These are phyloP conservation scores for Loxodonta africana DNA, from an alignment of 2,113 vertebrate species.

Conservation along the genomic window DNA sequence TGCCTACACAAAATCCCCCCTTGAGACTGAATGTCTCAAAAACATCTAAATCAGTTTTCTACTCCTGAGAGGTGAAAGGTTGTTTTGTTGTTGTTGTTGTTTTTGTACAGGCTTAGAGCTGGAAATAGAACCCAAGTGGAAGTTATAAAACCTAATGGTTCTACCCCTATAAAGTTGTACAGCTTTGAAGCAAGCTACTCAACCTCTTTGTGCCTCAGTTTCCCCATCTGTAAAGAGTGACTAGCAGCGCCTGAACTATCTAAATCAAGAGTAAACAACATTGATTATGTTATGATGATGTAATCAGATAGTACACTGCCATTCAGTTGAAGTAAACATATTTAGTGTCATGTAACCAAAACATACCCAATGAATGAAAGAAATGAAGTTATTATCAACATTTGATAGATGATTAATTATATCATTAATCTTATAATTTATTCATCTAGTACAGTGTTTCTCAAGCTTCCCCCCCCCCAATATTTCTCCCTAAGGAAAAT, in stretches of 20 bases:
- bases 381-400: not conserved
- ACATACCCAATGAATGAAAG: conserved; percentile 24
- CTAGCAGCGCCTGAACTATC: not conserved
- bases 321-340: not conserved
- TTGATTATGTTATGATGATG: not conserved
- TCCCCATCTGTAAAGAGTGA: not conserved
- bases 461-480: not conserved
- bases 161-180: not conserved
- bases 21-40: not conserved
- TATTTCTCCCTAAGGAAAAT: not conserved
- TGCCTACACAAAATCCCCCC: not conserved
- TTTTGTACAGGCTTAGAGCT: not conserved
- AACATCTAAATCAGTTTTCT: not conserved
- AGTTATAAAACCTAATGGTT: not conserved
- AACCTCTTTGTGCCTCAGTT: not conserved
- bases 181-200: not conserved
- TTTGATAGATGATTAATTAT: not conserved
- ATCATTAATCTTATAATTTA: not conserved
- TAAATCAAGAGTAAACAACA: conserved; percentile 44
- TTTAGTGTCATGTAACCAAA: conserved; percentile 16
- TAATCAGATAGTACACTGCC: conserved; percentile 23
- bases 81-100: not conserved
- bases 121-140: not conserved
- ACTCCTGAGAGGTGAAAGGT: not conserved
- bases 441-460: not conserved